Evolutionary conservation across 2,113 vertebrate genomes (phyloP).

Genomic region (Indicator maculatus): DNA sequence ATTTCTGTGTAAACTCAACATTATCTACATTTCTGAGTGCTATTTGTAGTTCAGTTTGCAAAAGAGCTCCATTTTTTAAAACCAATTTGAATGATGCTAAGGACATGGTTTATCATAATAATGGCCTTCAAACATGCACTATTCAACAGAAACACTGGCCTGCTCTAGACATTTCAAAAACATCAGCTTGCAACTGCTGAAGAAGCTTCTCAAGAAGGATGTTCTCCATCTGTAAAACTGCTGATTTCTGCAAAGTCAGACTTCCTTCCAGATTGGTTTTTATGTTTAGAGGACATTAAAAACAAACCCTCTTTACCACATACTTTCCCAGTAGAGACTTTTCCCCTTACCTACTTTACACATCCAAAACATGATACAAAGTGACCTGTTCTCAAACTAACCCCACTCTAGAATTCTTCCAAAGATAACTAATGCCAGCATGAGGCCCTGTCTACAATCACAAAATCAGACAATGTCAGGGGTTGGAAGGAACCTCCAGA

Average conservation of each 20-base stretch:
- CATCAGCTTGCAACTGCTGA: conserved; percentile 32
- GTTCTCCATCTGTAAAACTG: conserved; percentile 39
- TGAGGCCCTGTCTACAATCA: not conserved
- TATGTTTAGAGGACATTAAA: not conserved
- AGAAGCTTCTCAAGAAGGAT: conserved; percentile 49
- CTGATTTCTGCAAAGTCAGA: conserved; percentile 17
- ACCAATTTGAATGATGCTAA: conserved; percentile 34
- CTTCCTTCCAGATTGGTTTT: not conserved
- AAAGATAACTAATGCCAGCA: not conserved
- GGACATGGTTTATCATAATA: conserved; percentile 48
- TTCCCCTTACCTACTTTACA: not conserved
- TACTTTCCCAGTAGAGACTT: not conserved
- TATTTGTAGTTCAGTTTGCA: not conserved
- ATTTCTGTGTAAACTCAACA: not conserved
- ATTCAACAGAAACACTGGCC: conserved; percentile 54
- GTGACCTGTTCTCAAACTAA: not conserved
- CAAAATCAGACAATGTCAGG: too few relatives aligned
- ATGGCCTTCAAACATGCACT: conserved; percentile 27
- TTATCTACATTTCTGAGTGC: not conserved
- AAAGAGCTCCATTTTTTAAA: not conserved
- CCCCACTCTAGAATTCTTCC: not conserved
- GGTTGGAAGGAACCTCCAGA: too few relatives aligned
- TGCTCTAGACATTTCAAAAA: conserved; percentile 31
- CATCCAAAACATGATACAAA: not conserved
- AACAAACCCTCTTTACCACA: not conserved